Conservation (phyloP, 1,140 invertebrate genomes). For the Schlechtendalia chinensis region DNA sequence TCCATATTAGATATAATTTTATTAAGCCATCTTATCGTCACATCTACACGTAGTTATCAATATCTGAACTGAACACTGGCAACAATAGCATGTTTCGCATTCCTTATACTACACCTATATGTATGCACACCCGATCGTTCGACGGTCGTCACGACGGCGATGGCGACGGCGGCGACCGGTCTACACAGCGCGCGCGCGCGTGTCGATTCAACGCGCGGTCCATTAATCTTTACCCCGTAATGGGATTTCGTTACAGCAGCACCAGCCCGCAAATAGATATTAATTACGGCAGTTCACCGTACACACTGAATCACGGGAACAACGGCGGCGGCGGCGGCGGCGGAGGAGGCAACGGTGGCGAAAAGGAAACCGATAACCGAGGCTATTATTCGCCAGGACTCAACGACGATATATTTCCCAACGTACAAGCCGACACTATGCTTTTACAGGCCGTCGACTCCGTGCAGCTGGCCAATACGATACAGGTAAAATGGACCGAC, state of each 20-base stretch:
- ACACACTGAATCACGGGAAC: slow-evolving; percentile 20
- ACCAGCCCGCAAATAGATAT: slow-evolving; percentile 51
- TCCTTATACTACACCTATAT: too few species aligned
- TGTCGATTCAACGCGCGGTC: slow-evolving; percentile 8
- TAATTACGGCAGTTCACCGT: slow-evolving; percentile 42
- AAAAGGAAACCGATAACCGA: slow-evolving; percentile 37
- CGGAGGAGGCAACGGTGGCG: not conserved
- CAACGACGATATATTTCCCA: slow-evolving; percentile 75
- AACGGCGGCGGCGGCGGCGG: not conserved
- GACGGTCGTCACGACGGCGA: not conserved
- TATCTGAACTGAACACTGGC: too few species aligned
- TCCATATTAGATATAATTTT: too few species aligned
- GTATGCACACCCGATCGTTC: too few species aligned
- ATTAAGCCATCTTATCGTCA: too few species aligned
- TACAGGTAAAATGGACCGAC: slow-evolving; percentile 56
- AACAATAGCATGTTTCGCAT: too few species aligned
- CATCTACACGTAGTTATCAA: too few species aligned
- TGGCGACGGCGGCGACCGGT: not conserved
- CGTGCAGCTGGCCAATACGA: slow-evolving; percentile 63
- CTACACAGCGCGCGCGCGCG: not conserved
- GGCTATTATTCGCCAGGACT: slow-evolving; percentile 72
- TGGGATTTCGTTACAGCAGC: slow-evolving; percentile 48
- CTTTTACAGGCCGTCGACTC: slow-evolving; percentile 66
- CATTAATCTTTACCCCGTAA: slow-evolving; percentile 45
- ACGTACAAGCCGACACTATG: slow-evolving; percentile 67